Evolutionary conservation across 2,797 vertebrate genomes (phyloP).

Genomic region (Rhinella marina): DNA sequence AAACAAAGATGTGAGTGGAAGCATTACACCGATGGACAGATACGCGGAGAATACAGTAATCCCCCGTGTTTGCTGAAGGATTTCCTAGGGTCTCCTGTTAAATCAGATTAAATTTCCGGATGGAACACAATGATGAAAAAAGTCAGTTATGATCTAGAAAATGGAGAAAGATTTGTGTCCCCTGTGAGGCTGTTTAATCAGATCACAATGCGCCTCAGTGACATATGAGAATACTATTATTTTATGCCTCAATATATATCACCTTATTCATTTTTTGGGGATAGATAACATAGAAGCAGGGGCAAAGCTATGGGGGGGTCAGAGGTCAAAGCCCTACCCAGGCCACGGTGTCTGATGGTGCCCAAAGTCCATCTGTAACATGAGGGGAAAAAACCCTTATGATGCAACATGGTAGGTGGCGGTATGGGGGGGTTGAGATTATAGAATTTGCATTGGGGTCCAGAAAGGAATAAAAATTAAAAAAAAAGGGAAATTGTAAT

Average conservation of each 20-base stretch:
- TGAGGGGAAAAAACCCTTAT: no score
- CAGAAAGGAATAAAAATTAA: no score
- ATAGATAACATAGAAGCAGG: not conserved
- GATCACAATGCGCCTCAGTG: not conserved
- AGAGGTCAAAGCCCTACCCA: not conserved
- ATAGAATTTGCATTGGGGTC: no score
- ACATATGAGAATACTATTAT: not conserved
- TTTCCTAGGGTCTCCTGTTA: constrained; percentile 22
- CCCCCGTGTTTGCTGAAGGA: constrained; percentile 14
- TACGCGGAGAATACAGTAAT: not conserved
- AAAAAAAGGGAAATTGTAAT: no score
- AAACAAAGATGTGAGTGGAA: constrained; percentile 2
- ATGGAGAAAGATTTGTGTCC: constrained; percentile 1
- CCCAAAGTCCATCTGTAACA: not conserved
- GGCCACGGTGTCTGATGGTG: not conserved
- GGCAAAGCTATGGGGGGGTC: not conserved
- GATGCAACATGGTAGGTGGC: no score
- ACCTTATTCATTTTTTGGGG: not conserved
- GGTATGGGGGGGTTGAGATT: no score
- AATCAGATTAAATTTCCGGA: constrained; percentile 16
- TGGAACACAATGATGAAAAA: not conserved
- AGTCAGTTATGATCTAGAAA: constrained; percentile 6
- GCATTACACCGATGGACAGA: constrained; percentile 4
- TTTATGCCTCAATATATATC: not conserved
- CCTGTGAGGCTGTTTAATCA: not conserved